These are phyloP conservation scores for Zapornia atra DNA, from an alignment of 2,113 vertebrate genomes.

Conservation along the genomic window DNA sequence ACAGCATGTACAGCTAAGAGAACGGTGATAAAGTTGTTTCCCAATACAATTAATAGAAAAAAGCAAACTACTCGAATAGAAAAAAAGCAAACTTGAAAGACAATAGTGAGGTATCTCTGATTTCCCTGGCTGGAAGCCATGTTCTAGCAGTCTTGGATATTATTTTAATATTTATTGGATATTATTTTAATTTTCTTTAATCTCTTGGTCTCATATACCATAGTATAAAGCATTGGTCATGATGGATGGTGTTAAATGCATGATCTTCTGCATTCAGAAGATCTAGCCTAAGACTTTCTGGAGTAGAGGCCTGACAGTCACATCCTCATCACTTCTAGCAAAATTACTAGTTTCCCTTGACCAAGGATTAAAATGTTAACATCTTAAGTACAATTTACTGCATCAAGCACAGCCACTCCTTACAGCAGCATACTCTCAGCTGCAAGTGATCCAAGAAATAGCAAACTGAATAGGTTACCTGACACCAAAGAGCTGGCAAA, in stretches of 20 bases:
- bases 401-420: not conserved
- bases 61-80: not conserved
- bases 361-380: not conserved
- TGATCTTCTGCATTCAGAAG: not conserved
- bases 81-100: not conserved
- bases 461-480: not conserved
- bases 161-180: too few species aligned
- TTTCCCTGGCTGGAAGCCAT: not conserved
- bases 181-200: not conserved
- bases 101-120: fast-evolving
- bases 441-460: not conserved
- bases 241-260: not conserved
- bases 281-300: not conserved
- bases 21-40: not conserved
- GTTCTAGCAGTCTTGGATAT: not conserved
- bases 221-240: not conserved
- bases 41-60: not conserved
- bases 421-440: not conserved
- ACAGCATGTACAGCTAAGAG: not conserved
- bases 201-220: not conserved
- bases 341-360: fast-evolving
- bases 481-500: not conserved
- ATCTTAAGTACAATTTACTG: not conserved
- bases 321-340: not conserved
- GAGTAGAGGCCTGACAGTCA: fast-evolving